Base-by-base conservation (phyloP, 2,888 invertebrate genomes). In the Calameuta idolon region DNA sequence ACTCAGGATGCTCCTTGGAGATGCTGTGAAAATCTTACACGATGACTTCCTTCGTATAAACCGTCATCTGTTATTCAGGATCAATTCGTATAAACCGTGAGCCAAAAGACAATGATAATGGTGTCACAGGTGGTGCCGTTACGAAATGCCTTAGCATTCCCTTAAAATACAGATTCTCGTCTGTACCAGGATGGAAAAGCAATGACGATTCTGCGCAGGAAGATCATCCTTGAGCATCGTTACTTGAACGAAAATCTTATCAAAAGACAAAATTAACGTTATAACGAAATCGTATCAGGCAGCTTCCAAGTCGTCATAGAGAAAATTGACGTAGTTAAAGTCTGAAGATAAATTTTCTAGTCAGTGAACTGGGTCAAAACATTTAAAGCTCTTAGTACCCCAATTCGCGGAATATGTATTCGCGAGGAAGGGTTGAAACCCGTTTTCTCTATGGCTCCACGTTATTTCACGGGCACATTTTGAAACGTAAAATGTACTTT, bases 51-150 rank as follows among this genome's bases (percentile, higher is more conserved):
- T 31, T 23, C 31, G 71, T 71, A 34, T 77, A 74, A 55, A 40
- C 77, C 55, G 73, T 12, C 35, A 35, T 35, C 35, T 35, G 35
- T 35, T 35, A 35, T 35, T 35, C 35, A 35, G 35, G 35, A 35
- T 12, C 12, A 35, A 35, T 31, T 34, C 71, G 71, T 71, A 34
- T 77, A 74, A 34, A 33, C 77, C 55, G 73, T 12, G 77, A 74
- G 77, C 69, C 75, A 75, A 74, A 74, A 75, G 69, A 74, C 77
- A 77, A 77, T 77, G 77, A 74, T 77, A 77, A 77, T 77, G 77
- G 77, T 69, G 77, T 77, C 77, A 77, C 77, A 77, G 77, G 77
- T 77, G 77, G 73, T 75, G 74, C 77, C 75, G 34, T 77, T 77
- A 75, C 74, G 73, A 69, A 75, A 77, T 77, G 74, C 69, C 77